phyloP scores from a whole-genome alignment of 2,888 invertebrate genomes.

The Charanyca ferruginea region DNA sequence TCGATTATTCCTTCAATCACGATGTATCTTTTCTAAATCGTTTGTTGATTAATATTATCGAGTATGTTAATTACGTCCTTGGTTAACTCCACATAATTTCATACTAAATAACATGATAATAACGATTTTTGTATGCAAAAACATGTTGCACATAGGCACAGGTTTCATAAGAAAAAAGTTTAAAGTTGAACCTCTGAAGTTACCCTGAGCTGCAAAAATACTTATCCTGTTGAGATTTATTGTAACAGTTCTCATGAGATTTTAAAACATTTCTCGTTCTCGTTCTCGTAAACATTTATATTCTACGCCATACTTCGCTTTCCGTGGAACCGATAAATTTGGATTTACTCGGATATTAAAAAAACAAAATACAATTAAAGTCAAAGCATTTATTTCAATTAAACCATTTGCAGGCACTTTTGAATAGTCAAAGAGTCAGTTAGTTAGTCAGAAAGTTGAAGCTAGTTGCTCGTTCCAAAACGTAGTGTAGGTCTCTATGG shows the following conservation, averaged over 20 bases:
- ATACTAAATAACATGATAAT: conserved; percentile 36
- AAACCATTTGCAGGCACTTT: too few relatives aligned
- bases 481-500: too few relatives aligned
- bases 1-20: neutral
- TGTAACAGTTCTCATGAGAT: neutral
- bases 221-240: conserved; percentile 23
- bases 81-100: conserved; percentile 39
- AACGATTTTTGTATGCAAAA: conserved; percentile 34
- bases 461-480: too few relatives aligned
- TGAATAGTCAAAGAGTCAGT: too few relatives aligned
- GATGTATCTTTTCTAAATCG: conserved; percentile 7
- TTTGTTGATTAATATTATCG: conserved; percentile 24
- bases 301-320: neutral
- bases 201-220: conserved; percentile 1
- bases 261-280: too few relatives aligned
- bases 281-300: conserved; percentile 14
- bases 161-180: neutral
- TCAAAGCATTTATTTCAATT: too few relatives aligned
- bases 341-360: too few relatives aligned
- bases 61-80: conserved; percentile 48
- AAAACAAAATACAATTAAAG: too few relatives aligned
- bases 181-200: conserved; percentile 5
- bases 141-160: conserved; percentile 1
- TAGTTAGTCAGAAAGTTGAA: too few relatives aligned
- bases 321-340: neutral